Conservation (phyloP, 2,888 invertebrate species). For the Ichneumoninae sp. region DNA sequence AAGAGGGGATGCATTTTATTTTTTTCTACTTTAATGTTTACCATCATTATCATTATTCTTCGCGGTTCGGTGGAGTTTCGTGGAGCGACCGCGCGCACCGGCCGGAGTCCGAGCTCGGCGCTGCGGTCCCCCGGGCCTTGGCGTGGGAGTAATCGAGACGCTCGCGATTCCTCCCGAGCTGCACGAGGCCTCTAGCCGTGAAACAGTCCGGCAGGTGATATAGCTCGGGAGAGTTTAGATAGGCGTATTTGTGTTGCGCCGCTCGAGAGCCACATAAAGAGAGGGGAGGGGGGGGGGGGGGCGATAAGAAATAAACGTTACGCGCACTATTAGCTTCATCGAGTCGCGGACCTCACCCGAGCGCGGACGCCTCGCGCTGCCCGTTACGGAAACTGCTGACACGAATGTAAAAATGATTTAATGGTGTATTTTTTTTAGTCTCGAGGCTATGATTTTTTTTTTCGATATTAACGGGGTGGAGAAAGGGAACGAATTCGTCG, state of each 20-base stretch:
- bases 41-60: neutral
- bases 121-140: neutral
- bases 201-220: constrained; percentile 48
- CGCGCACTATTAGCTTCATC: constrained; percentile 27
- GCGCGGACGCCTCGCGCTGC: neutral
- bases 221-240: constrained; percentile 42
- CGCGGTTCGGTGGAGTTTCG: constrained; percentile 3
- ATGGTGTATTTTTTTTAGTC: neutral
- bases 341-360: neutral
- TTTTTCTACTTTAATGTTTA: neutral
- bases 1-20: too few relatives aligned
- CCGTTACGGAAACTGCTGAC: constrained; percentile 8
- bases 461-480: neutral
- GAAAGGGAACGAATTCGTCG: neutral
- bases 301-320: constrained; percentile 46
- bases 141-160: constrained; percentile 37
- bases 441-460: neutral
- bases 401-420: constrained; percentile 2
- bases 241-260: constrained; percentile 41
- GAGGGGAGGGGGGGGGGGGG: neutral
- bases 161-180: constrained; percentile 6
- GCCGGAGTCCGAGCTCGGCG: constrained; percentile 2
- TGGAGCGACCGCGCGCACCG: neutral
- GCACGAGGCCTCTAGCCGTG: constrained; percentile 28
- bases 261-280: neutral